Evolutionary conservation across 2,113 vertebrate species (phyloP), one percentile per base, ranked within the genome.

Genomic region (Columba livia): DNA sequence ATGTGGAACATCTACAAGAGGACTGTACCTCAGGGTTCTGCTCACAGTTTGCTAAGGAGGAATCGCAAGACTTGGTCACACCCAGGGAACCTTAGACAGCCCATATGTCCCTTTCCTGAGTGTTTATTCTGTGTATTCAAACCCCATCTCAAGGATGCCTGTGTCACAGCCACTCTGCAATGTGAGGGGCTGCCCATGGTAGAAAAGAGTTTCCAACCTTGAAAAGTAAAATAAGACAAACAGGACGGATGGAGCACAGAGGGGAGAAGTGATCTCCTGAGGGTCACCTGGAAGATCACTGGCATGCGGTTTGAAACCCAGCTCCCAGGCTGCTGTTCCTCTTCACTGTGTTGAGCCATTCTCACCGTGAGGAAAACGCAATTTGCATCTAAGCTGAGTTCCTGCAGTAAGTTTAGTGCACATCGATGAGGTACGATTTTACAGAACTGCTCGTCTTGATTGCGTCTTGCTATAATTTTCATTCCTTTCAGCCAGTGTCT

Each of bases 381-480:
- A 8, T 14, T 75, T 53, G 2, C 3, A 26, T 11, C 75, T 34
- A 21, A 71, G 38, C 26, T 4, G 10, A 71, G 64, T 12, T 75
- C 44, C 87, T 62, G 69, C 47, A 5, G 74, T 34, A 56, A 42
- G 40, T 11, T n/a, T 26, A 64, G 82, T 25, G 77, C 54, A 38
- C 58, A 31, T 72, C 0, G 1, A 11, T 89, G 78, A 89, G 85
- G 69, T 77, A 25, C 44, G 77, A 87, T 90, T 94, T 95, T 95
- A 86, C 64, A 72, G 88, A 82, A 57, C 36, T 51, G 36, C 53
- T 90, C 12, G 29, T 86, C 94, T 64, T 95, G 96, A 96, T 94
- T 88, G 88, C 65, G 74, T 95, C 93, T 95, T 62, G 42, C 97
- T 97, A 85, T 93, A 91, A 92, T 97, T 95, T 94, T 91, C 93